Conservation (phyloP, 2,888 invertebrate species). For the Aradus depressus region DNA sequence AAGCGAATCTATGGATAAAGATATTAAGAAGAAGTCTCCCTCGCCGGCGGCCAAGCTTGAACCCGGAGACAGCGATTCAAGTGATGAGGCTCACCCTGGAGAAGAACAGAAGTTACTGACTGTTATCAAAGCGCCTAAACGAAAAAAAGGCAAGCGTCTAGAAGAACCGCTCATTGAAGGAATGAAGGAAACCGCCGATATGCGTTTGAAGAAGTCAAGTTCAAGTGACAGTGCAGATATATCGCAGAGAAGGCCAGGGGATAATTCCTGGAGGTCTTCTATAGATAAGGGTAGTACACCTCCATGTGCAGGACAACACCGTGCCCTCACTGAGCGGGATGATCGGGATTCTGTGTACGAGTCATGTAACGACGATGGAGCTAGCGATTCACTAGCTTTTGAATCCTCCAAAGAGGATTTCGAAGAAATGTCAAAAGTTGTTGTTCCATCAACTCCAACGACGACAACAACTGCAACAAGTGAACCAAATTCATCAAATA, state of each 20-base stretch:
- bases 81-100: constrained; percentile 23
- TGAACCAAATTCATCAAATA: constrained; percentile 16
- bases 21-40: constrained; percentile 22
- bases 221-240: no score
- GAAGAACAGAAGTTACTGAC: constrained; percentile 8
- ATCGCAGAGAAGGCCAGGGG: no score
- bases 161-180: no score
- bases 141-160: constrained; percentile 22
- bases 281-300: no score
- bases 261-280: no score
- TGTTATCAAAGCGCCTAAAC: constrained; percentile 17
- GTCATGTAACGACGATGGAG: constrained; percentile 28
- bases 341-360: constrained; percentile 30
- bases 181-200: no score
- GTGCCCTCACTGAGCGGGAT: constrained; percentile 16
- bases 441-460: background rate
- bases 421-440: constrained; percentile 11
- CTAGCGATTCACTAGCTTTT: constrained; percentile 22
- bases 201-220: no score
- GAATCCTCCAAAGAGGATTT: constrained; percentile 23
- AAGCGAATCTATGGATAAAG: constrained; percentile 20
- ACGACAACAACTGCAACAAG: constrained; percentile 1
- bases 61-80: constrained; percentile 27
- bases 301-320: constrained; percentile 5
- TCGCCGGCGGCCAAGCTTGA: constrained; percentile 17